Conservation (phyloP, 2,797 vertebrate species). For the Spheniscus humboldti region DNA sequence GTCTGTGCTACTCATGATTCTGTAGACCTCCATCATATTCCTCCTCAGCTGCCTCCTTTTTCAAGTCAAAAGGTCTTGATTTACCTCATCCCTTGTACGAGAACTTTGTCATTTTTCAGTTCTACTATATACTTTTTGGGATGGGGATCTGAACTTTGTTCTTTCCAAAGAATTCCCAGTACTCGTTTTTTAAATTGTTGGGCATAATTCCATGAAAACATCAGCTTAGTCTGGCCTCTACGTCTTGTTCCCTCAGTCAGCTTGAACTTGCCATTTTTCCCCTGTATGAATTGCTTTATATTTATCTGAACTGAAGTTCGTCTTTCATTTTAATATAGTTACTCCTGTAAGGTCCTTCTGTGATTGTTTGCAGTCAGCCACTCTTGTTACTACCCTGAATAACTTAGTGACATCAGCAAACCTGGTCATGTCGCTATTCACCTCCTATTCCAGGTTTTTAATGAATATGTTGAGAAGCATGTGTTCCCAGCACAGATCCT, state of each 20-base stretch:
- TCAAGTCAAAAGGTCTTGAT: neutral
- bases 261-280: neutral
- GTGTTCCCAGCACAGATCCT: slow-evolving; percentile 50
- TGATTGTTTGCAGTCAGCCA: neutral
- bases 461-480: slow-evolving; percentile 53
- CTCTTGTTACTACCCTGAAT: neutral
- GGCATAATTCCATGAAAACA: neutral
- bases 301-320: neutral
- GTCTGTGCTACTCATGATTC: neutral
- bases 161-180: neutral
- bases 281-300: neutral
- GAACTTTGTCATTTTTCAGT: neutral
- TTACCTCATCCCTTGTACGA: neutral
- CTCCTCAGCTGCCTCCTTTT: neutral
- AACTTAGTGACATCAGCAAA: slow-evolving; percentile 17
- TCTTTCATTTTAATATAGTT: neutral
- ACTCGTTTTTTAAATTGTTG: neutral
- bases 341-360: neutral
- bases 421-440: slow-evolving; percentile 1
- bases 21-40: neutral
- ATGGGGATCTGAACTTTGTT: neutral
- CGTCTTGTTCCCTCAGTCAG: neutral
- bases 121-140: neutral
- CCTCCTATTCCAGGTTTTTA: slow-evolving; percentile 55
- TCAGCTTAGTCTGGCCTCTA: neutral